A percentile compares a stretch with the other conserved stretches of the same genome.
Evolutionary conservation across 2,797 vertebrate genomes (phyloP).

Genomic region (Alauda arvensis): DNA sequence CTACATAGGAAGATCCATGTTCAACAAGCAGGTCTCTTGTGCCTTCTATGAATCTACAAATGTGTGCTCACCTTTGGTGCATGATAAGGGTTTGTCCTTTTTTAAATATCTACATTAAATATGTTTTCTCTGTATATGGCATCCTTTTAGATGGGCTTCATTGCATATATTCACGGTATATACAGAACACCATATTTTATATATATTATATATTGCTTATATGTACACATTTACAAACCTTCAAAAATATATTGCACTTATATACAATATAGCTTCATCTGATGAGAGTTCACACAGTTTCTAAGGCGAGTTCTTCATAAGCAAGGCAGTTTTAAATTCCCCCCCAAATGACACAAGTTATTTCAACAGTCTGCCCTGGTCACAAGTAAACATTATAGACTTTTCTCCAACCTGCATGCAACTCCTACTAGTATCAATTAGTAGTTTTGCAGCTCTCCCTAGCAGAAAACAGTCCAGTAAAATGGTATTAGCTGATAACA

Average conservation of each 20-base stretch:
- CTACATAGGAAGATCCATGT: not conserved
- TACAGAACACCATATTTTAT: conserved; percentile 59
- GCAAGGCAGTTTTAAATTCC: conserved; percentile 54
- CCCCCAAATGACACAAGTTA: conserved; percentile 16
- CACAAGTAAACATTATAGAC: conserved; percentile 52
- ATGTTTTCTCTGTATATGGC: conserved; percentile 28
- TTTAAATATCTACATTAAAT: conserved; percentile 51
- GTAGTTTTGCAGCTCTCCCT: conserved; percentile 15
- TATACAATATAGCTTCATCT: conserved; percentile 68
- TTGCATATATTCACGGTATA: conserved; percentile 44
- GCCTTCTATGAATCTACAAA: not conserved
- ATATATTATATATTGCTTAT: conserved; percentile 72
- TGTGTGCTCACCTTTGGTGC: not conserved
- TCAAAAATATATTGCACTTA: conserved; percentile 77
- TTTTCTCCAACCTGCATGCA: conserved; percentile 36
- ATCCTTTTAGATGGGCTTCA: conserved; percentile 42
- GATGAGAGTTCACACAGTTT: conserved; percentile 51
- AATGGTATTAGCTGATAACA: not conserved
- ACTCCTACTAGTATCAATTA: not conserved
- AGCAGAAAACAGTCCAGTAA: conserved; percentile 35
- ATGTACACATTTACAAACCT: conserved; percentile 80
- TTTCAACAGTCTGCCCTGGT: conserved; percentile 36
- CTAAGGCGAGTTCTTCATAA: conserved; percentile 65
- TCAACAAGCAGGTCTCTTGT: not conserved
- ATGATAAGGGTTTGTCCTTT: not conserved